Conservation (phyloP, 1,140 invertebrate species). For the Zaprionus davidi region DNA sequence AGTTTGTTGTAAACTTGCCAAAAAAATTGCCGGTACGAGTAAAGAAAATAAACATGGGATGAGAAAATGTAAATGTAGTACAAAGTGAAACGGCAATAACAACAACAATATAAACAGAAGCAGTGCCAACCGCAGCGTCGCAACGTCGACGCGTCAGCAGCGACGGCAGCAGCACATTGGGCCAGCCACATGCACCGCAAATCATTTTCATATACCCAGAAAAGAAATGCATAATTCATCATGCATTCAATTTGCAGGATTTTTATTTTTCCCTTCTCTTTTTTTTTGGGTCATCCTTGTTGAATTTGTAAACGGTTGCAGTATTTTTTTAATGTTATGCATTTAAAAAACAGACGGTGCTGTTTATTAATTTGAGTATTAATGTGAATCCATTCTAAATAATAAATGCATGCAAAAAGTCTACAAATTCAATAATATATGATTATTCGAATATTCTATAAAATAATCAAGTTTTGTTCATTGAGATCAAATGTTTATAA, state of each 20-base stretch:
- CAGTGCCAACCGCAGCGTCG: conserved; percentile 4
- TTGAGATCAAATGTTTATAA: too few relatives aligned
- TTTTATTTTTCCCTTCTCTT: neutral
- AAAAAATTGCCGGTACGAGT: conserved; percentile 30
- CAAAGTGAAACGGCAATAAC: conserved; percentile 23
- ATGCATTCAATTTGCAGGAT: conserved; percentile 20
- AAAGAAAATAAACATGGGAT: conserved; percentile 35
- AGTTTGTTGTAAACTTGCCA: conserved; percentile 52
- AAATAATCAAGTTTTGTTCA: too few relatives aligned
- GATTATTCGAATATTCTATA: too few relatives aligned
- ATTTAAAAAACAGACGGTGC: neutral
- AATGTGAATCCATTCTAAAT: neutral
- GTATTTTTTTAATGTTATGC: neutral
- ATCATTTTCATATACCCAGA: conserved; percentile 32
- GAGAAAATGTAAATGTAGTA: conserved; percentile 50
- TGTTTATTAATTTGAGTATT: neutral
- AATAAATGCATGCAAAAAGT: too few relatives aligned
- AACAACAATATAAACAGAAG: conserved; percentile 6
- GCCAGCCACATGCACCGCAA: conserved; percentile 26
- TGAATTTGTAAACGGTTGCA: neutral
- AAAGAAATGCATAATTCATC: conserved; percentile 16
- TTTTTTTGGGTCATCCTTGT: neutral
- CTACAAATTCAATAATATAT: too few relatives aligned
- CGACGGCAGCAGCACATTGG: conserved; percentile 23
- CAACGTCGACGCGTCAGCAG: neutral